Evolutionary conservation across 2,888 invertebrate genomes (phyloP).

Genomic region (Orthosia incerta): DNA sequence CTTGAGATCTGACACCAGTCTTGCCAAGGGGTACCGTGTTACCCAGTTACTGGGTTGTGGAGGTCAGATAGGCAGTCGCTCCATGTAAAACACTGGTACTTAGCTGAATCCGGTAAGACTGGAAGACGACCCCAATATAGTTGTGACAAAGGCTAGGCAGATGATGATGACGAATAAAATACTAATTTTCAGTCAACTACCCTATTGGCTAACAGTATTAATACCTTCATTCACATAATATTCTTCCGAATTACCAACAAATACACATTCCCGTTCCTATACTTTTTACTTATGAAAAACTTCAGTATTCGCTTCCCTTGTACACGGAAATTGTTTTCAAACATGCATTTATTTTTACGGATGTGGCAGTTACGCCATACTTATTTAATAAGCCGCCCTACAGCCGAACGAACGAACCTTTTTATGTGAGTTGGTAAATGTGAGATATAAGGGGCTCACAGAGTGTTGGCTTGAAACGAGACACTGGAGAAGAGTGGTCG

Average conservation of each 20-base stretch:
- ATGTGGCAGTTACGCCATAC: constrained; percentile 50
- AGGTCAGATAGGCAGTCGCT: no score
- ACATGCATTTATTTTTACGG: constrained; percentile 60
- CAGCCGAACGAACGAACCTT: constrained; percentile 47
- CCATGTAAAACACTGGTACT: no score
- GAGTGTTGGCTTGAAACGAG: constrained; percentile 21
- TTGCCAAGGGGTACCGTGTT: no score
- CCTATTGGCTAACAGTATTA: no score
- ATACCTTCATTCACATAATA: neutral
- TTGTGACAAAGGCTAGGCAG: no score
- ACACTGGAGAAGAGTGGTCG: constrained; percentile 32
- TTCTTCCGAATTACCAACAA: neutral
- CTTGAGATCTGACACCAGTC: no score
- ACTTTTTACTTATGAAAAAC: constrained; percentile 48
- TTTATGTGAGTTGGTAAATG: constrained; percentile 57
- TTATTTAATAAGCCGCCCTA: constrained; percentile 63
- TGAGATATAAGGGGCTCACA: constrained; percentile 54
- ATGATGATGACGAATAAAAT: no score
- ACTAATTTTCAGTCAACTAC: no score
- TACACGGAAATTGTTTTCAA: constrained; percentile 56
- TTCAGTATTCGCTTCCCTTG: constrained; percentile 25
- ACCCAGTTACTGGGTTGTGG: no score
- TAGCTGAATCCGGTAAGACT: no score
- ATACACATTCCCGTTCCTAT: neutral
- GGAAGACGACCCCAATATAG: no score